Base-by-base conservation (phyloP, 2,888 invertebrate genomes). In the Dolichopus griseipennis region DNA sequence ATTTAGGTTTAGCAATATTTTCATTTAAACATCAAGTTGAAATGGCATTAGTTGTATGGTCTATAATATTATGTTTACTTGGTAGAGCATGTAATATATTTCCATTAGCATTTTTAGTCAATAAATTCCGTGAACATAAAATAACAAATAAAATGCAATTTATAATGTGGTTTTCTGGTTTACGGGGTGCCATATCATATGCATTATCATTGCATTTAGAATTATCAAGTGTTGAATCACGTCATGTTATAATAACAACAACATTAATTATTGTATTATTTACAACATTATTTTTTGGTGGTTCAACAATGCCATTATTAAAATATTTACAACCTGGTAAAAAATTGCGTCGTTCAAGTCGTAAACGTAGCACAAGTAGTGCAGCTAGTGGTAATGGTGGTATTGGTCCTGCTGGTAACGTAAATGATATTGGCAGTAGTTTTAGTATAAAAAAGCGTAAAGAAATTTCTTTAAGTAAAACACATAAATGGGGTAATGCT, bases 101-200 rank as follows among this genome's bases (percentile, higher is more conserved):
- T 78, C 98, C 98, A 1, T 83, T 99, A 67, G 94, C 97, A 0
- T 87, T 91, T 75, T 84, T 98, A 61, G 93, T 96, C 68, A 99
- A 99, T 81, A 92, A 92, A 80, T 99, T 98, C 81, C 87, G 97
- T 20, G 95, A 97, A 78, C 97, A 97, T 83, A 96, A 96, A 82
- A 98, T 99, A 69, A 97, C 97, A 0, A 91, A 90, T 79, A 95
- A 96, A 82, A 97, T 96, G 95, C 97, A 97, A 89, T 97, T 97
- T 77, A 96, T 98, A 70, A 98, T 98, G 97, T 98, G 97, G 97
- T 97, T 97, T 80, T 96, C 96, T 79, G 93, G 97, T 65, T 83
- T 98, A 71, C 86, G 98, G 68, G 98, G 98, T 61, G 98, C 98
- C 10, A 97, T 99, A 79, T 97, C 98, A 0, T 99, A 99, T 82